Conservation (phyloP, 1,140 invertebrate species). For the Drosophila ercepeae region DNA sequence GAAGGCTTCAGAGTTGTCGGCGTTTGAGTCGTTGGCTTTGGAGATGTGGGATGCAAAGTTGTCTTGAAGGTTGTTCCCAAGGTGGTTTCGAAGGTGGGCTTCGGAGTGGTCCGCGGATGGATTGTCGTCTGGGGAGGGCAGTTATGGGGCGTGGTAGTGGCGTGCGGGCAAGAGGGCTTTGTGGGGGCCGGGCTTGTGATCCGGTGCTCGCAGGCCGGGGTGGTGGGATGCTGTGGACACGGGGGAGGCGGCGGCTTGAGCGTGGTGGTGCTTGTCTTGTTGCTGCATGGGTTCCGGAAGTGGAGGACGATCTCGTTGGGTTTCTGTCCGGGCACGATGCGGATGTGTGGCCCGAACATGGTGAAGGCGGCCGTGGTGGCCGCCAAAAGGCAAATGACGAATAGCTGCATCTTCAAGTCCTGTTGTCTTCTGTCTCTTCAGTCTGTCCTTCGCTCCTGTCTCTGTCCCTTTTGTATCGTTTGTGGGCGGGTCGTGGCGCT, state of each 20-base stretch:
- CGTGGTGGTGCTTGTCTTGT: conserved; percentile 59
- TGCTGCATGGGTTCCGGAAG: conserved; percentile 64
- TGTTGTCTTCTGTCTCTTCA: too few relatives aligned
- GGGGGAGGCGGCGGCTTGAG: conserved; percentile 40
- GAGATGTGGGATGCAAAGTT: not conserved
- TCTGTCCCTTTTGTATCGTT: conserved; percentile 4
- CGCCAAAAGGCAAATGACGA: conserved; percentile 48
- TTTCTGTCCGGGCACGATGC: conserved; percentile 49
- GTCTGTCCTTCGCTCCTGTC: not conserved
- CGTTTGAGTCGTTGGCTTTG: not conserved
- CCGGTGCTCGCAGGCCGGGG: conserved; percentile 40
- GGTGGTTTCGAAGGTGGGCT: conserved; percentile 28
- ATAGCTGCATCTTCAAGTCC: conserved; percentile 46
- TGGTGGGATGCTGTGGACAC: conserved; percentile 50
- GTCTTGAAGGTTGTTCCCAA: conserved; percentile 14
- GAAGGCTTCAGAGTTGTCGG: too few relatives aligned
- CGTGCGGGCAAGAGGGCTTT: conserved; percentile 9
- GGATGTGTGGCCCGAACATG: conserved; percentile 61
- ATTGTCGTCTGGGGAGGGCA: conserved; percentile 22
- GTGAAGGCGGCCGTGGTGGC: conserved; percentile 56
- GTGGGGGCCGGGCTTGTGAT: conserved; percentile 22
- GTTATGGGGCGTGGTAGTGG: conserved; percentile 7
- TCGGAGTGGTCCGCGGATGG: conserved; percentile 13
- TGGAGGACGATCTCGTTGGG: conserved; percentile 61
- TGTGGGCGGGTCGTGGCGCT: conserved; percentile 3